Evolutionary conservation across 1,140 invertebrate genomes (phyloP).

Genomic region (Brachionus koreanus): DNA sequence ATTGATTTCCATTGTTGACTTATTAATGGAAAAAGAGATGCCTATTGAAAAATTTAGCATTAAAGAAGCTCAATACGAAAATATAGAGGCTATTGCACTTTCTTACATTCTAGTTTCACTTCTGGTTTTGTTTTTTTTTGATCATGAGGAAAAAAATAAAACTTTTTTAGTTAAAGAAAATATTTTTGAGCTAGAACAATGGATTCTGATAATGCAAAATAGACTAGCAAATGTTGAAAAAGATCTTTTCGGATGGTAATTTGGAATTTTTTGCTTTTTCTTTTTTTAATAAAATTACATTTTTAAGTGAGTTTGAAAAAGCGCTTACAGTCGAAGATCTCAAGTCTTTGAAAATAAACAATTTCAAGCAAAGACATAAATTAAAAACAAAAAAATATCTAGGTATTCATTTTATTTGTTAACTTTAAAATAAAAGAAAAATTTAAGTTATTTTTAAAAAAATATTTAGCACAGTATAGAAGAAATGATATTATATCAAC

Average conservation of each 20-base stretch:
- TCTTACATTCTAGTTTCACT: constrained; percentile 14
- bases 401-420: background rate
- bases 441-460: background rate
- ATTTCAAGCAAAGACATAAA: constrained; percentile 35
- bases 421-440: background rate
- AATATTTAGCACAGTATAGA: constrained; percentile 35
- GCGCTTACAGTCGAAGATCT: constrained; percentile 1
- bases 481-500: constrained; percentile 7
- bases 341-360: background rate
- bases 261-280: background rate
- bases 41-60: background rate
- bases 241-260: constrained; percentile 6
- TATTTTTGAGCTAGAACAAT: background rate
- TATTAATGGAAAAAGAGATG: constrained; percentile 3
- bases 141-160: background rate
- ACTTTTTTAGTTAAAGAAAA: background rate
- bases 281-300: background rate
- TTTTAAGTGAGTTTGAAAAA: constrained; percentile 5
- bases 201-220: background rate
- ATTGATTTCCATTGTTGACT: background rate
- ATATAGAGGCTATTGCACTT: constrained; percentile 15
- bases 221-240: background rate
- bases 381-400: constrained; percentile 3
- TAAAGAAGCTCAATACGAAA: background rate
- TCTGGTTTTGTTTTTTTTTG: background rate